Percentiles rank a stretch among this genome's conserved stretches.
Evolutionary conservation across 2,888 invertebrate genomes (phyloP).

Genomic region (Eupithecia centaureata): DNA sequence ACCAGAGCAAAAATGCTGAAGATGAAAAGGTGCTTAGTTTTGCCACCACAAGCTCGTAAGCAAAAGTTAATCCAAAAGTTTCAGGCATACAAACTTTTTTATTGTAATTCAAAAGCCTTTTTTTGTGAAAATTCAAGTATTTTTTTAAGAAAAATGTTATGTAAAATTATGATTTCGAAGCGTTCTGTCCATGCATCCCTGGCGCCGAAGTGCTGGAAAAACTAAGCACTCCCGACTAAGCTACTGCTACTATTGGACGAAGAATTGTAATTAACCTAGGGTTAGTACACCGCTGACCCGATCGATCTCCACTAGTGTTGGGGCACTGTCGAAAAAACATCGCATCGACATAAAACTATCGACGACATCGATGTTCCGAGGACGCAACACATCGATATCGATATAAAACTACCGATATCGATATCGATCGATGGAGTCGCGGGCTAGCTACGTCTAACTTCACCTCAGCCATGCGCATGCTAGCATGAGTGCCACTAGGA

Average conservation of each 20-base stretch:
- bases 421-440: constrained; percentile 53
- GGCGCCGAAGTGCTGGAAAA: constrained; percentile 60
- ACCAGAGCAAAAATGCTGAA: constrained; percentile 66
- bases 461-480: constrained; percentile 82
- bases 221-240: constrained; percentile 67
- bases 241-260: constrained; percentile 80
- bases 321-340: constrained; percentile 7
- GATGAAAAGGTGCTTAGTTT: constrained; percentile 67
- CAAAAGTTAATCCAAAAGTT: constrained; percentile 36
- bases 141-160: constrained; percentile 29
- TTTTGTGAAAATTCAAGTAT: constrained; percentile 40
- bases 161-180: constrained; percentile 27
- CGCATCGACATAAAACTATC: constrained; percentile 28
- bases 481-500: constrained; percentile 62
- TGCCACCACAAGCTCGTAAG: constrained; percentile 55
- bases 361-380: constrained; percentile 15
- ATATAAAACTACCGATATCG: constrained; percentile 37
- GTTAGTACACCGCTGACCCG: constrained; percentile 59
- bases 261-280: constrained; percentile 69
- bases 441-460: constrained; percentile 69
- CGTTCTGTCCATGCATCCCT: constrained; percentile 31
- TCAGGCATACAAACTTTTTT: constrained; percentile 22
- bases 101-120: constrained; percentile 43
- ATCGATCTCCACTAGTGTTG: constrained; percentile 54
- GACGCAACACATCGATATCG: constrained; percentile 31